Conservation (phyloP, 2,888 invertebrate genomes). For the Eilema caniola region DNA sequence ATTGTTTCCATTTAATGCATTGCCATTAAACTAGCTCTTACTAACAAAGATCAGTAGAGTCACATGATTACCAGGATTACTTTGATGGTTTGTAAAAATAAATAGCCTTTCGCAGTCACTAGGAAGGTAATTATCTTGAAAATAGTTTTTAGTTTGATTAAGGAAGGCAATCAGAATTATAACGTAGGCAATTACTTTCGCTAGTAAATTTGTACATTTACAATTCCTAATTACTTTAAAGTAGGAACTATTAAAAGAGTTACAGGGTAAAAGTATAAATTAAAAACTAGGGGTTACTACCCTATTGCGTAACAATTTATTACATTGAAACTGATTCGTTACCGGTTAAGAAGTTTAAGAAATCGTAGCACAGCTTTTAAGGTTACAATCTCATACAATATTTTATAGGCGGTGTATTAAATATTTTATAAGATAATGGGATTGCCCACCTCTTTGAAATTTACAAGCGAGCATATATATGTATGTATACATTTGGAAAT, state of each 20-base stretch:
- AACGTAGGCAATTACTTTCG: background rate
- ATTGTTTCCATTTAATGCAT: background rate
- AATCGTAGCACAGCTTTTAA: background rate
- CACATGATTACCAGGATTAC: background rate
- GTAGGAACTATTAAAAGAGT: background rate
- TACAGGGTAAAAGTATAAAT: background rate
- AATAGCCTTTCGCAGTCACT: background rate
- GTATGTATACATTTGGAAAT: background rate
- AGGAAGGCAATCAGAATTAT: background rate
- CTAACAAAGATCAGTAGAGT: background rate
- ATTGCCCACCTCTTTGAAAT: too few species aligned
- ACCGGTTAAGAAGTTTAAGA: background rate
- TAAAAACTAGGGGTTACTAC: background rate
- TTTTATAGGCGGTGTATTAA: too few species aligned
- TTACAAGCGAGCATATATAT: too few species aligned
- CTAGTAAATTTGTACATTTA: background rate
- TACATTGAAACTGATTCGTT: background rate
- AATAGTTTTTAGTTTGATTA: background rate
- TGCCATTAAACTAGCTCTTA: background rate
- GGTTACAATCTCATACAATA: background rate
- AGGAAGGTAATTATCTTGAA: background rate
- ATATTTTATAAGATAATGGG: too few species aligned
- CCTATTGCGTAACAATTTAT: background rate
- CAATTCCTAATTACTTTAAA: background rate
- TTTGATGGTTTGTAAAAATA: background rate